These are phyloP conservation scores for Agrochola lychnidis DNA, from an alignment of 2,888 invertebrate genomes.

Conservation along the genomic window DNA sequence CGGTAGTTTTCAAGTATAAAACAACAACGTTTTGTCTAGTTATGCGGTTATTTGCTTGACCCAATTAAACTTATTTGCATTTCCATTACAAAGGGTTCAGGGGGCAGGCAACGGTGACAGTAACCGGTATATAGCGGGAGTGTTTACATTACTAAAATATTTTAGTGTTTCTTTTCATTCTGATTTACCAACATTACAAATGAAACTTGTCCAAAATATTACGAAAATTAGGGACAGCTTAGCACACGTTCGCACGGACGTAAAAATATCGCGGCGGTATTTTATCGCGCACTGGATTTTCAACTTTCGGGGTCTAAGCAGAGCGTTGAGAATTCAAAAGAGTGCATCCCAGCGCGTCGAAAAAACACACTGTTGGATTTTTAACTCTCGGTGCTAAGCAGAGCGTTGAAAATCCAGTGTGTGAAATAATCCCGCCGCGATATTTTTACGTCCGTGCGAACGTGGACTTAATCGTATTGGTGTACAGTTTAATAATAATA, in stretches of 20 bases:
- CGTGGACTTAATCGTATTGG: too few species aligned
- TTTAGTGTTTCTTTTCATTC: not conserved
- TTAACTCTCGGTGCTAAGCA: too few species aligned
- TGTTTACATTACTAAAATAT: constrained; percentile 2
- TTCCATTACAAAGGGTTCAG: constrained; percentile 65
- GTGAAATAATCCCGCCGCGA: too few species aligned
- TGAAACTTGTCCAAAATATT: not conserved
- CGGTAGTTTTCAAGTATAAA: constrained; percentile 8
- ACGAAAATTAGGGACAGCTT: not conserved
- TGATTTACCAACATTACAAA: not conserved
- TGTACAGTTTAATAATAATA: not conserved
- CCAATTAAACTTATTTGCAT: constrained; percentile 72
- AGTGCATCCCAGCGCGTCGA: too few species aligned
- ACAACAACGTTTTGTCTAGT: constrained; percentile 48
- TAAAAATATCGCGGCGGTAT: too few species aligned
- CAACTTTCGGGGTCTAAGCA: too few species aligned
- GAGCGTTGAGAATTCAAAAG: too few species aligned
- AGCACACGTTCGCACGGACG: too few species aligned
- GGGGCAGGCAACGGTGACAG: constrained; percentile 11
- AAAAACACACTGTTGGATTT: too few species aligned
- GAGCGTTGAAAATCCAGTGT: too few species aligned
- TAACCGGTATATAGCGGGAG: not conserved
- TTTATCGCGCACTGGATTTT: too few species aligned
- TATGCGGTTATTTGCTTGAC: constrained; percentile 63
- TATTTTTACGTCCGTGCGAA: too few species aligned